These are phyloP conservation scores for Drosophila greeni DNA, from an alignment of 2,888 invertebrate genomes.

Conservation along the genomic window DNA sequence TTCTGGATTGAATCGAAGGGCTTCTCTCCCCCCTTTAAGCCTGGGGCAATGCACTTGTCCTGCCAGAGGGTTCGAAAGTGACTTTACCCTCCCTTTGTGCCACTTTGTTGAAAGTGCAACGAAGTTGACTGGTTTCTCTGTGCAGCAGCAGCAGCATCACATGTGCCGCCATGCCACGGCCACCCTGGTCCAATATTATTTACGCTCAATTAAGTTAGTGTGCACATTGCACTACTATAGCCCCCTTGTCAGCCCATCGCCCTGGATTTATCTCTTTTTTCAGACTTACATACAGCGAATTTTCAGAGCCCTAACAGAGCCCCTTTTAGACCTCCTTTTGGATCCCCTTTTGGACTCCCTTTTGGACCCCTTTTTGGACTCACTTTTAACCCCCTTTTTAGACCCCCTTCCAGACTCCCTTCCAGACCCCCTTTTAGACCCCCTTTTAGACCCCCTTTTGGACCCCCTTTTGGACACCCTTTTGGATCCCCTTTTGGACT, in stretches of 20 bases:
- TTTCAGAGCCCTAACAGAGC: no score
- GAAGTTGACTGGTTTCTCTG: conserved; percentile 29
- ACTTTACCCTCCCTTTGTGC: not conserved
- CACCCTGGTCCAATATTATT: conserved; percentile 44
- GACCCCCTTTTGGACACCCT: no score
- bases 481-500: no score
- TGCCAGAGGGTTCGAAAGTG: no score
- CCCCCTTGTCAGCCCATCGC: not conserved
- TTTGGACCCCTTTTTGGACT: no score
- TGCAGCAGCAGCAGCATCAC: not conserved
- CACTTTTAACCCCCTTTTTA: no score
- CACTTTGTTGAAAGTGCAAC: conserved; percentile 35
- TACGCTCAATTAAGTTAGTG: conserved; percentile 61
- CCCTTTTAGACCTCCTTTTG: no score
- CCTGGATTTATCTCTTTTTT: conserved; percentile 3
- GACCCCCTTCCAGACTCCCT: no score
- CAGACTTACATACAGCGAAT: not conserved
- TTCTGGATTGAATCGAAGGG: not conserved
- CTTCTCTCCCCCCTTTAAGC: not conserved
- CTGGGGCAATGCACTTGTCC: conserved; percentile 1
- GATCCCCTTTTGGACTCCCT: no score
- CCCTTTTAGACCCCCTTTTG: no score
- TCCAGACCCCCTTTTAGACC: no score
- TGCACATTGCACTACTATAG: conserved; percentile 11
- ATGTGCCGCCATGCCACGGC: conserved; percentile 4